Conservation (phyloP, 1,140 invertebrate genomes). For the Drosophila baimaii region DNA sequence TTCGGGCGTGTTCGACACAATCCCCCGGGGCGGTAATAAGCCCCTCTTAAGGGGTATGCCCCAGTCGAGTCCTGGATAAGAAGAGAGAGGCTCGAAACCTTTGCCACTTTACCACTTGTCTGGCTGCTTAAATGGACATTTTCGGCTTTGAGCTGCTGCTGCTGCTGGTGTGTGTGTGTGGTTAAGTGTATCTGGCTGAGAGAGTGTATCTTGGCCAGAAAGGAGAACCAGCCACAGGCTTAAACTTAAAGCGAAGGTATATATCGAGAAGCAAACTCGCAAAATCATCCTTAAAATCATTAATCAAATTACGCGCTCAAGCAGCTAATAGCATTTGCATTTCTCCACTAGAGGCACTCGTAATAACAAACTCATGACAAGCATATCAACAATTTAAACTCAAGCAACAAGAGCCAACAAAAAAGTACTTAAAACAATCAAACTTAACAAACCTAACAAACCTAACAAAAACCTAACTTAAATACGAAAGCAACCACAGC, state of each 20-base stretch:
- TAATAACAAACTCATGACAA: slow-evolving; percentile 64
- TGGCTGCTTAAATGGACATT: slow-evolving; percentile 44
- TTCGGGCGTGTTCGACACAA: slow-evolving; percentile 14
- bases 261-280: slow-evolving; percentile 39
- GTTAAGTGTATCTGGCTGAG: slow-evolving; percentile 1
- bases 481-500: slow-evolving; percentile 14
- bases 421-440: slow-evolving; percentile 75
- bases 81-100: not conserved
- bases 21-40: not conserved
- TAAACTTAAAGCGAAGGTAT: slow-evolving; percentile 19
- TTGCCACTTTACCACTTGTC: slow-evolving; percentile 7
- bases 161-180: too few relatives aligned
- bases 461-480: slow-evolving; percentile 19
- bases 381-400: slow-evolving; percentile 63
- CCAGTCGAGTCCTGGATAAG: slow-evolving; percentile 10
- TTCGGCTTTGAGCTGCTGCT: slow-evolving; percentile 48
- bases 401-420: slow-evolving; percentile 21
- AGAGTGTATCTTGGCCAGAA: not conserved
- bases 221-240: slow-evolving; percentile 41
- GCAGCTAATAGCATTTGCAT: slow-evolving; percentile 55
- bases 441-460: slow-evolving; percentile 10
- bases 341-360: slow-evolving; percentile 42
- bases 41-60: slow-evolving; percentile 30
- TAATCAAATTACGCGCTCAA: slow-evolving; percentile 57
- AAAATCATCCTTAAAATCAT: slow-evolving; percentile 49